Evolutionary conservation across 2,888 invertebrate genomes (phyloP), one percentile per base, ranked within the genome.

Genomic region (Cheilosia vulpina): DNA sequence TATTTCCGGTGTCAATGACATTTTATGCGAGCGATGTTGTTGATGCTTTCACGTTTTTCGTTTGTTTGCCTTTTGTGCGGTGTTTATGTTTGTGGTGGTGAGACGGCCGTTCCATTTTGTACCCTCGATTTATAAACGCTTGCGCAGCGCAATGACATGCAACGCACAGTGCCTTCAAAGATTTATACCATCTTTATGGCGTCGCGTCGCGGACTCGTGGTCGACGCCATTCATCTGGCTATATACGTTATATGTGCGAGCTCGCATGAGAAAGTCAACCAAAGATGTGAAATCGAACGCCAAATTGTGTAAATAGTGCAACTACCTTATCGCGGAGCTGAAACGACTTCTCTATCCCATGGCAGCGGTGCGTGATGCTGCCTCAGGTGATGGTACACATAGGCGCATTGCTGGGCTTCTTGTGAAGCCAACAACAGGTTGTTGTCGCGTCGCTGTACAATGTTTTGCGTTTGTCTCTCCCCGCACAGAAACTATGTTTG

Each of bases 261-360:
- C 83, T 83, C 79, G 21, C 21, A 58, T 69, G 77, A 79, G 79
- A 71, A 79, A 79, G 79, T 79, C 83, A 47, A 69, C 58, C 62
- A 34, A 63, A 78, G 69, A 73, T 73, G 79, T 84, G 84, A 79
- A 84, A 84, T 79, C 69, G 75, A 75, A 84, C 68, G 52, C 83
- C 73, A 79, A 65, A 79, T 79, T 75, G 79, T 84, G 84, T 75
- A 84, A 84, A 84, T 79, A 84, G 84, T 84, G 79, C 79, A 84
- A 71, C 79, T 75, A 84, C 84, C 84, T 84, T 63, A 68, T n/a
- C 27, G 38, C n/a, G 41, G n/a, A 43, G 43, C 43, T 62, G 27
- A 50, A 34, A 47, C 47, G 15, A 31, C 45, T 34, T 5, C 52
- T 62, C 58, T 75, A 68, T 57, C 62, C n/a, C 45, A 55, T 69